Evolutionary conservation across 2,113 vertebrate species (phyloP).

Genomic region (Bujurquina vittata): DNA sequence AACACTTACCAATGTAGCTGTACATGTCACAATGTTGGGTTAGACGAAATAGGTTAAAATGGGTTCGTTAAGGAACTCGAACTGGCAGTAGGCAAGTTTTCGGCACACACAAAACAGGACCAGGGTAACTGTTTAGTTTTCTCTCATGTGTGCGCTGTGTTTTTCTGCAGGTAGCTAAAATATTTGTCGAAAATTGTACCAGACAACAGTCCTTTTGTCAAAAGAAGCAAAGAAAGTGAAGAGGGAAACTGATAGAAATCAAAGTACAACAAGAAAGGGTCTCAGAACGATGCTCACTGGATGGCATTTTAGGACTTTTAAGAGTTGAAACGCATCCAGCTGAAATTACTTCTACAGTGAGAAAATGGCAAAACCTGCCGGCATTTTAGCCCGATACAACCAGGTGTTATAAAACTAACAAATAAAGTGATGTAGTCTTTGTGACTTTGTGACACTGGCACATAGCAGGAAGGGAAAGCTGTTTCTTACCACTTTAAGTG

Average conservation of each 20-base stretch:
- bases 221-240: not conserved
- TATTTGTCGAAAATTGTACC: not conserved
- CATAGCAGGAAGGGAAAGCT: not conserved
- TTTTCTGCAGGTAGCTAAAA: not conserved
- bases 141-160: too few relatives aligned
- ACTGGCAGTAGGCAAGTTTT: not conserved
- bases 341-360: not conserved
- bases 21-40: not conserved
- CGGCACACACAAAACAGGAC: not conserved
- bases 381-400: not conserved
- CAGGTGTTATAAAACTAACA: not conserved
- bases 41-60: not conserved
- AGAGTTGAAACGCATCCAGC: not conserved
- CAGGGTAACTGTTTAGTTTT: not conserved
- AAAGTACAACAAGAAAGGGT: not conserved
- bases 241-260: not conserved
- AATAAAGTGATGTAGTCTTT: not conserved
- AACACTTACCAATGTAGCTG: not conserved
- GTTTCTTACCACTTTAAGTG: not conserved
- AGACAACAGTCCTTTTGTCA: not conserved
- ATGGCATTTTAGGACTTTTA: too few relatives aligned
- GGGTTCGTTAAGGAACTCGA: not conserved
- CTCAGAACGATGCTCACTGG: not conserved
- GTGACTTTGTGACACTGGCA: not conserved
- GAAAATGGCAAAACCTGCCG: not conserved